Percentiles rank a stretch among this genome's conserved stretches.
Evolutionary conservation across 2,888 invertebrate genomes (phyloP).

Genomic region (Chydorus sphaericus): DNA sequence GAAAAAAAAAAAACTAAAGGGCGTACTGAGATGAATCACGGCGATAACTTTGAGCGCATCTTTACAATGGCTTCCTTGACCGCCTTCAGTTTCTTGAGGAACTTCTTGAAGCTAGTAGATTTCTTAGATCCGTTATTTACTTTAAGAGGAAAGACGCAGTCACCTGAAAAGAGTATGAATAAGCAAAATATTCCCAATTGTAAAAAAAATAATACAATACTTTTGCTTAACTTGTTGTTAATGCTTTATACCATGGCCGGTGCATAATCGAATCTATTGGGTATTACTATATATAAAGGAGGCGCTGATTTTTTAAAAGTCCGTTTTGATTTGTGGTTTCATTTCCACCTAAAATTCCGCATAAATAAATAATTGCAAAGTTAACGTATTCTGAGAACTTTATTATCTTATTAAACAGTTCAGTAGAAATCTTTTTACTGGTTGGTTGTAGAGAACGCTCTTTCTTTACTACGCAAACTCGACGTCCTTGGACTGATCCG

Average conservation of each 20-base stretch:
- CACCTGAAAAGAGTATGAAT: conserved; percentile 22
- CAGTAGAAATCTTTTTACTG: background rate
- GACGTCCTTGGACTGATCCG: background rate
- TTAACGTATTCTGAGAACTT: background rate
- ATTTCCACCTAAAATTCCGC: background rate
- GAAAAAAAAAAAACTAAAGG: too few relatives aligned
- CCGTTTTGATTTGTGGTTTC: conserved; percentile 7
- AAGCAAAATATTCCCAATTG: background rate
- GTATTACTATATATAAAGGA: background rate
- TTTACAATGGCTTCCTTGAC: conserved; percentile 98
- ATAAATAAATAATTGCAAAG: background rate
- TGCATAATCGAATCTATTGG: conserved; percentile 1
- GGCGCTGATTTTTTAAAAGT: conserved; percentile 3
- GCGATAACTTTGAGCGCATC: conserved; percentile 58
- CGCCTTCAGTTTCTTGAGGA: conserved; percentile 86
- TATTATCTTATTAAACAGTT: too few relatives aligned
- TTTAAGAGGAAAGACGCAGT: conserved; percentile 27
- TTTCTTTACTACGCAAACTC: conserved; percentile 1
- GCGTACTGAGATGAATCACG: conserved; percentile 63
- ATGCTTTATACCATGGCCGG: conserved; percentile 25
- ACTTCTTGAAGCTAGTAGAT: conserved; percentile 56
- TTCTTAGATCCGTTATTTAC: conserved; percentile 27
- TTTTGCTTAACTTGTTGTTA: conserved; percentile 27
- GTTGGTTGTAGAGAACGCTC: background rate
- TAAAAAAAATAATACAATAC: conserved; percentile 22